These are phyloP conservation scores for Xylocopa sonorina DNA, from an alignment of 1,140 invertebrate genomes.

Conservation along the genomic window DNA sequence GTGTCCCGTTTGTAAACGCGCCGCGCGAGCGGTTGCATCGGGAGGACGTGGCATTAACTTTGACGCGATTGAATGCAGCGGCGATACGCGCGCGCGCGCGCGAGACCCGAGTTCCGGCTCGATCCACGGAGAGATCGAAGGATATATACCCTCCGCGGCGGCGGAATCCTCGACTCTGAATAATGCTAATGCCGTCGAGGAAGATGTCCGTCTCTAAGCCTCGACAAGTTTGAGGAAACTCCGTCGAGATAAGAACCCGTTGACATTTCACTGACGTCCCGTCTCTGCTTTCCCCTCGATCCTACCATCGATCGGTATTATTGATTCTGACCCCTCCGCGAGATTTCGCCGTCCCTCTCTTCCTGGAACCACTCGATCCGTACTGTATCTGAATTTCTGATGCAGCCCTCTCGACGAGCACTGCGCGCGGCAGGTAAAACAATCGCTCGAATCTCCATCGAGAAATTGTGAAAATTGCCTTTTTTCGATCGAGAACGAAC, in stretches of 20 bases:
- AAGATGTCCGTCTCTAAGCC: conserved; percentile 52
- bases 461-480: background rate
- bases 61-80: conserved; percentile 48
- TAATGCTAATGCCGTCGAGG: conserved; percentile 61
- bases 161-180: conserved; percentile 38
- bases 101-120: conserved; percentile 45
- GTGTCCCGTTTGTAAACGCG: conserved; percentile 58
- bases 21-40: conserved; percentile 45
- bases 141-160: conserved; percentile 45
- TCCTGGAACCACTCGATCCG: conserved; percentile 10
- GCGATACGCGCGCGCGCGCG: no score
- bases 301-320: background rate
- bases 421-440: background rate
- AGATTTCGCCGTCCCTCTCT: background rate
- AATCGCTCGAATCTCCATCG: background rate
- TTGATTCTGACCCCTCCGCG: conserved; percentile 17
- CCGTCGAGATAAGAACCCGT: conserved; percentile 41
- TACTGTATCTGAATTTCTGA: conserved; percentile 4
- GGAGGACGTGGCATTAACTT: conserved; percentile 54
- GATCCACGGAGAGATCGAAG: conserved; percentile 50
- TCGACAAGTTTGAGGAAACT: conserved; percentile 60
- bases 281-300: conserved; percentile 5
- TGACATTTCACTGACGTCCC: conserved; percentile 9
- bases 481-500: no score
- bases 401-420: background rate